Conservation (phyloP, 30 jellyfish, hydroid and myxozoan genomes). For the Turritopsis rubra region DNA sequence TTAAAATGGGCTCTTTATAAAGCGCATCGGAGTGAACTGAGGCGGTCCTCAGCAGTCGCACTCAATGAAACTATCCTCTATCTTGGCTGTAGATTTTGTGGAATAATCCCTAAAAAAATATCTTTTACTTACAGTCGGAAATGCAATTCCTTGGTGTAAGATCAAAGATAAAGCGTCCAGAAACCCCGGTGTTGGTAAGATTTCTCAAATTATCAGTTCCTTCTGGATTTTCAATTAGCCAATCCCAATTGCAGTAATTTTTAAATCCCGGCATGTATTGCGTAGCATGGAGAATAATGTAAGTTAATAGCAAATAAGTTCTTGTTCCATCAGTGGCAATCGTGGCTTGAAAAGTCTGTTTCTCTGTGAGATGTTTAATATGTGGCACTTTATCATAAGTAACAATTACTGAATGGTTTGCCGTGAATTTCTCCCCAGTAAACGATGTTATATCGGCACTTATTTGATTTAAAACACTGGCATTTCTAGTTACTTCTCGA, state of each 20-base stretch:
- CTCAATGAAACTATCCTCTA: too few species aligned
- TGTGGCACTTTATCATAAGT: not conserved
- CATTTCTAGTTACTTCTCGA: not conserved
- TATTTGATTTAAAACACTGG: not conserved
- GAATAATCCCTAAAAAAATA: too few species aligned
- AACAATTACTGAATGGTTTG: not conserved
- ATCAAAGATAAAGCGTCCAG: not conserved
- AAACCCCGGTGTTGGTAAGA: not conserved
- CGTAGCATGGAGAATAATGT: not conserved
- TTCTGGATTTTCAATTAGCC: not conserved
- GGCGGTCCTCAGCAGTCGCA: too few species aligned
- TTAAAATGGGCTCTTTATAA: too few species aligned
- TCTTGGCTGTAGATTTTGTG: too few species aligned
- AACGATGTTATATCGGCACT: not conserved
- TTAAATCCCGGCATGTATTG: not conserved
- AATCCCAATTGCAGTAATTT: not conserved
- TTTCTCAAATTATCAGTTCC: not conserved
- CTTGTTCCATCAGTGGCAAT: not conserved
- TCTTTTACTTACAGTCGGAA: not conserved
- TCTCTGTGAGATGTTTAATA: not conserved
- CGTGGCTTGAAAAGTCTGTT: not conserved
- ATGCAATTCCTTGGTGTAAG: not conserved
- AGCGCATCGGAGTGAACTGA: too few species aligned
- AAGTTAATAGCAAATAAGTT: not conserved
- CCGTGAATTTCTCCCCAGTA: not conserved